Base-by-base conservation (phyloP, 2,797 vertebrate species). In the Poeciliopsis presidionis region DNA sequence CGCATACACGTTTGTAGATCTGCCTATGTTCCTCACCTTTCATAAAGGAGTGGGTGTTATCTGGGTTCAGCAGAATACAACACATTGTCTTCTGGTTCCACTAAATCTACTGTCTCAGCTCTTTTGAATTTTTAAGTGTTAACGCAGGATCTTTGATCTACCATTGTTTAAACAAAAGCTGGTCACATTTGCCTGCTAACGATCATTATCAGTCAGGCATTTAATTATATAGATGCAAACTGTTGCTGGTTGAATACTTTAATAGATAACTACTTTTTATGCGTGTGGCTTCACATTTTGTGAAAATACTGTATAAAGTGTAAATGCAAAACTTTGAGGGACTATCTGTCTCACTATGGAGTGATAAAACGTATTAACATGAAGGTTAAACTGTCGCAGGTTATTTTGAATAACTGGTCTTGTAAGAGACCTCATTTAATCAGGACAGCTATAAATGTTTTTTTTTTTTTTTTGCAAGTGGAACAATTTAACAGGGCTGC, bases 51-150 rank as follows among this genome's bases (percentile, higher is more conserved):
- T 18, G 2, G 53, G 18, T 61, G 39, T 85, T 81, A 81, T 91
- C 81, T 83, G 78, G 20, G 74, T 36, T 45, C 28, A 75, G 59
- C 81, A 55, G 57, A 79, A 77, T 55, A 74, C 12, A 18, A 85
- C 75, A 8, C 18, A 4, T 67, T 30, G 55, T 41, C 55, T 77
- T 78, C 83, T 43, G 59, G 30, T 75, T 80, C 46, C 20, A 73
- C 74, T 79, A 72, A 75, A 47, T 46, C 78, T 67, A 74, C 11
- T 67, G 73, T 73, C 16, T 65, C 36, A 73, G 69, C 72, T 82
- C 80, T 69, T 91, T 93, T 92, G 87, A 87, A 88, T 91, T 88
- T 76, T 69, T 75, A 84, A 41, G 74, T 11, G 74, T 59, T 73
- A 18, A 43, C 8, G 22, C 69, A 59, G 74, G 47, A 76, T 53